Base-by-base conservation (phyloP, 2,113 vertebrate species). In the Delphinapterus leucas region DNA sequence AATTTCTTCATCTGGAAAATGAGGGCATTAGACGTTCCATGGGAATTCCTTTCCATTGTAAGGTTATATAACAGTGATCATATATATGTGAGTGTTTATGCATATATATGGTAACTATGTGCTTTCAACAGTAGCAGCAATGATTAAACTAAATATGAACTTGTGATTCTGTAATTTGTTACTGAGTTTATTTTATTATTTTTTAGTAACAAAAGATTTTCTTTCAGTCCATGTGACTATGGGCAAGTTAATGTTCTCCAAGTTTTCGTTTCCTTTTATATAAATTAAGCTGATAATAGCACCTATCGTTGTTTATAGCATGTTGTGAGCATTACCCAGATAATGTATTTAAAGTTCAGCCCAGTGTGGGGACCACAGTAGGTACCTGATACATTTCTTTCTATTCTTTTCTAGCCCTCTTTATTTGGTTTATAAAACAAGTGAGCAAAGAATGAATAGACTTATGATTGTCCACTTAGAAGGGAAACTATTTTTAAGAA, bases 1-100 rank as follows among this genome's bases (percentile, higher is more conserved):
- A 93, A 94, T 81, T 80, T 87, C 73, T 93, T 96, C 17, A 71
- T 58, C 76, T 88, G 53, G 65, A 95, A 95, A 96, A 88, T 81
- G 38, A 94, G 65, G 55, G 53, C 26, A 67, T 77, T 61, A 91
- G 44, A 92, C 71, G 36, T 93, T 93, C 77, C 28, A 84, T 5
- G 3, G 38, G 36, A 49, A 38, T 84, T 95, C 31, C 28, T n/a
- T 90, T 96, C 65, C 33, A 85, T 53, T 67, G 44, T 87, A 84
- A 89, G 23, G 58, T 95, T 90, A 85, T 26, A 2, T 20, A 87
- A 88, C 60, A 88, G 49, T 81, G 93, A 53, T 65, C 14, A 60
- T n/a, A 60, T 70, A 31, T 36, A 7, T 93, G 49, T 80, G 44
- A 63, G 3, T 55, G 17, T 79, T 61, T 88, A 70, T n/a, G 26